phyloP scores from a whole-genome alignment of 2,113 vertebrate genomes.

The Mirounga angustirostris region DNA sequence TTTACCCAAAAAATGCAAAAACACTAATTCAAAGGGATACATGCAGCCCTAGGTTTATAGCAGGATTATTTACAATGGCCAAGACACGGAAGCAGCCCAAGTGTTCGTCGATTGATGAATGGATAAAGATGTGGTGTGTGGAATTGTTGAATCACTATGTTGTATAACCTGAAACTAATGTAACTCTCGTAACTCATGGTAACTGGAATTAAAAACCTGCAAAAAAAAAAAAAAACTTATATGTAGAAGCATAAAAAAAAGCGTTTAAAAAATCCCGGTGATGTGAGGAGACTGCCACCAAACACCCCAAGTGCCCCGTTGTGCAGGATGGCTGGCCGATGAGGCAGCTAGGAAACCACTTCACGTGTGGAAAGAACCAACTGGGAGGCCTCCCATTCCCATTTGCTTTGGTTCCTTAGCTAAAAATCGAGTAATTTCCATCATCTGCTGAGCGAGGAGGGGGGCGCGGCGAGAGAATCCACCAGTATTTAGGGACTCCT shows the following conservation, averaged over 20 bases:
- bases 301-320: not conserved
- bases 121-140: not conserved
- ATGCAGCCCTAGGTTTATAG: not conserved
- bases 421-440: not conserved
- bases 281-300: not conserved
- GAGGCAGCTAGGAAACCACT: not conserved
- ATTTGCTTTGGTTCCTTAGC: conserved; percentile 42
- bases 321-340: not conserved
- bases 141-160: not conserved
- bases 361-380: not conserved
- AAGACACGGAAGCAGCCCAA: not conserved
- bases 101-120: not conserved
- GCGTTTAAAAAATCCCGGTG: not conserved
- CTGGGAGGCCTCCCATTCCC: not conserved
- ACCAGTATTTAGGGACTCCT: not conserved
- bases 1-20: not conserved
- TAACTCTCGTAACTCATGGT: not conserved
- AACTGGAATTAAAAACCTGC: not conserved
- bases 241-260: not conserved
- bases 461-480: not conserved
- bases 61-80: not conserved
- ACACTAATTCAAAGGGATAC: not conserved
- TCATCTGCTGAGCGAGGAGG: not conserved
- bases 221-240: not conserved
- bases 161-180: not conserved